These are phyloP conservation scores for Potamarius usumacintae DNA, from an alignment of 2,113 vertebrate genomes.

Conservation along the genomic window DNA sequence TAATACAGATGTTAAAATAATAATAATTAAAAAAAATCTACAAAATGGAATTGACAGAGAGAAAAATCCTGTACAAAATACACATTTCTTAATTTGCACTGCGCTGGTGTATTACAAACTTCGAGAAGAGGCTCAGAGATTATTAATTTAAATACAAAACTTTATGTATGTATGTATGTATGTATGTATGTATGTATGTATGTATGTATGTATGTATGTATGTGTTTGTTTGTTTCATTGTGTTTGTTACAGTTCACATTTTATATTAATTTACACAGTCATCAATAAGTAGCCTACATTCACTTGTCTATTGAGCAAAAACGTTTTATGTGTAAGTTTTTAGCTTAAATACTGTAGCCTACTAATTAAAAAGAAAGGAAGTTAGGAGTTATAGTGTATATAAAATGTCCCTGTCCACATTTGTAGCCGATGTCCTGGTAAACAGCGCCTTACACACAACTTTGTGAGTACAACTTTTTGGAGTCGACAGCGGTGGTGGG, in stretches of 20 bases:
- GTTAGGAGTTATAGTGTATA: background rate
- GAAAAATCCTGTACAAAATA: background rate
- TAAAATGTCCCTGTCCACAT: conserved; percentile 53
- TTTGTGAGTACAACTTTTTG: conserved; percentile 86
- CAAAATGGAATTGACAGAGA: background rate
- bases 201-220: too few species aligned
- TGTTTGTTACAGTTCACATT: too few species aligned
- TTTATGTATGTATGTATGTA: background rate
- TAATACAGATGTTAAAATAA: background rate
- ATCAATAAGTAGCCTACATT: background rate
- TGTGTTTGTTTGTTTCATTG: too few species aligned
- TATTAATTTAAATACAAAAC: background rate
- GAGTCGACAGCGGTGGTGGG: conserved; percentile 71
- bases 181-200: too few species aligned
- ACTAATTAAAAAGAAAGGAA: background rate
- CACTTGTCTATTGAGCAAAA: background rate
- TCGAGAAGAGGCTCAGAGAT: background rate
- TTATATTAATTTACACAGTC: background rate
- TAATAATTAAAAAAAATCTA: background rate
- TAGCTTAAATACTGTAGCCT: background rate
- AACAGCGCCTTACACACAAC: conserved; percentile 74
- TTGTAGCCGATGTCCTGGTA: conserved; percentile 52
- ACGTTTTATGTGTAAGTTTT: background rate
- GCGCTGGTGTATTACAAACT: background rate
- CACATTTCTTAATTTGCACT: background rate